Percentiles rank a stretch among this genome's conserved stretches.
Evolutionary conservation across 1,140 invertebrate genomes (phyloP).

Genomic region (Drosophila bocqueti): DNA sequence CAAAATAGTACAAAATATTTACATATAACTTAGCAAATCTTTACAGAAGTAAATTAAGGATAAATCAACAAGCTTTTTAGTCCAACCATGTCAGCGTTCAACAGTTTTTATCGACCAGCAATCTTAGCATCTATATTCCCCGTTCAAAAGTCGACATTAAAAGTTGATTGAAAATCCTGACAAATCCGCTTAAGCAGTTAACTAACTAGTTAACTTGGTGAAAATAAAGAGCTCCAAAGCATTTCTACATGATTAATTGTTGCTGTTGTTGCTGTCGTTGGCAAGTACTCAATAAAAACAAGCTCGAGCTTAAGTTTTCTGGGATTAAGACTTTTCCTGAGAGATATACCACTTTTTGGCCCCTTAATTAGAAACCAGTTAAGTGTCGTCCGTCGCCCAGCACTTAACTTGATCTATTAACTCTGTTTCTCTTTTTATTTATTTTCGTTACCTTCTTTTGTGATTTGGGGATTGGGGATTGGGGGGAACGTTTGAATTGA

Average conservation of each 20-base stretch:
- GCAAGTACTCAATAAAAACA: slow-evolving; percentile 19
- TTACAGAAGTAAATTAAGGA: no score
- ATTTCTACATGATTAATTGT: slow-evolving; percentile 21
- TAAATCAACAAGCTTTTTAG: background rate
- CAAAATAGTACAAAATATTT: no score
- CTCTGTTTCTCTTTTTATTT: slow-evolving; percentile 17
- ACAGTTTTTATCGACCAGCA: background rate
- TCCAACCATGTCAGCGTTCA: background rate
- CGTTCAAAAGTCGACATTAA: background rate
- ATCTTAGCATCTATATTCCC: background rate
- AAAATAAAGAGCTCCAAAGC: slow-evolving; percentile 12
- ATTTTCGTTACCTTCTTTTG: slow-evolving; percentile 12
- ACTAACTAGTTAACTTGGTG: slow-evolving; percentile 11
- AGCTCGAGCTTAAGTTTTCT: slow-evolving; percentile 1
- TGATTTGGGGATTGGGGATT: slow-evolving; percentile 2
- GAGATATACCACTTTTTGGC: slow-evolving; percentile 7
- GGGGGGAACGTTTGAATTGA: background rate
- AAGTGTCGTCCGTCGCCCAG: slow-evolving; percentile 40
- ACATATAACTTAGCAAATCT: background rate
- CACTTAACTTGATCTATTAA: slow-evolving; percentile 50
- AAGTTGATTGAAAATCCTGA: slow-evolving; percentile 17
- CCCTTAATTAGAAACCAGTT: slow-evolving; percentile 50
- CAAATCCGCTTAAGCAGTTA: slow-evolving; percentile 23
- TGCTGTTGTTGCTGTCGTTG: background rate
- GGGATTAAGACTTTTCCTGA: slow-evolving; percentile 41